These are phyloP conservation scores for Actinopyga echinites DNA, from an alignment of 53 echinoderm and acorn worm genomes.

Conservation along the genomic window DNA sequence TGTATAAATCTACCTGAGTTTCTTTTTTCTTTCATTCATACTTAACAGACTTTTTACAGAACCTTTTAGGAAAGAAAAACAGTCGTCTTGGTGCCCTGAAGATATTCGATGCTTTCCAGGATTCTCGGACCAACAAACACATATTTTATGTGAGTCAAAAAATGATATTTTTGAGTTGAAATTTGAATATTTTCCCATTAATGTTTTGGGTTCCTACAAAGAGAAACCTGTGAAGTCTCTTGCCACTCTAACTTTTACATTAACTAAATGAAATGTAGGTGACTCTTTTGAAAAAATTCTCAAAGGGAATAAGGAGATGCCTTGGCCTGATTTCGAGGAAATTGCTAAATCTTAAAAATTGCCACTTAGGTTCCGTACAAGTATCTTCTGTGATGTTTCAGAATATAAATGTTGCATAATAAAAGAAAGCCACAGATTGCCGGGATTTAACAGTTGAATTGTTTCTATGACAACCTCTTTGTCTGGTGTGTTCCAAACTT, in stretches of 20 bases:
- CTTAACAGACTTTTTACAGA: constrained; percentile 75
- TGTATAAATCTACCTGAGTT: not conserved
- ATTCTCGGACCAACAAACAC: constrained; percentile 85
- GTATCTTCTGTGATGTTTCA: no score
- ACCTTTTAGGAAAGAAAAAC: constrained; percentile 80
- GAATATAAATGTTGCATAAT: no score
- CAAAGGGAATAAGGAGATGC: no score
- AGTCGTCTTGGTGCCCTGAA: constrained; percentile 87
- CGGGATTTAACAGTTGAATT: no score
- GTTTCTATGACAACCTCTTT: constrained; percentile 68
- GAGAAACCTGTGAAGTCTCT: not conserved
- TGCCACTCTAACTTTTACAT: not conserved
- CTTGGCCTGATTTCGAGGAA: no score
- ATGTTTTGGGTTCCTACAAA: no score
- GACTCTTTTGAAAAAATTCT: no score
- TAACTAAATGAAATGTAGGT: no score
- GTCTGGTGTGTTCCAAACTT: constrained; percentile 55
- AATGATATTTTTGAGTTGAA: not conserved
- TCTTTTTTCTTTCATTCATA: not conserved
- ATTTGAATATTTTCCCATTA: no score
- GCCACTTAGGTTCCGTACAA: no score
- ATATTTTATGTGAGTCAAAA: constrained; percentile 88
- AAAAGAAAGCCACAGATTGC: no score
- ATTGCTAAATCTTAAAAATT: no score
- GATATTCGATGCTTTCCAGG: constrained; percentile 95